Conservation (phyloP, 1,140 invertebrate genomes). For the Saxidomus purpurata region DNA sequence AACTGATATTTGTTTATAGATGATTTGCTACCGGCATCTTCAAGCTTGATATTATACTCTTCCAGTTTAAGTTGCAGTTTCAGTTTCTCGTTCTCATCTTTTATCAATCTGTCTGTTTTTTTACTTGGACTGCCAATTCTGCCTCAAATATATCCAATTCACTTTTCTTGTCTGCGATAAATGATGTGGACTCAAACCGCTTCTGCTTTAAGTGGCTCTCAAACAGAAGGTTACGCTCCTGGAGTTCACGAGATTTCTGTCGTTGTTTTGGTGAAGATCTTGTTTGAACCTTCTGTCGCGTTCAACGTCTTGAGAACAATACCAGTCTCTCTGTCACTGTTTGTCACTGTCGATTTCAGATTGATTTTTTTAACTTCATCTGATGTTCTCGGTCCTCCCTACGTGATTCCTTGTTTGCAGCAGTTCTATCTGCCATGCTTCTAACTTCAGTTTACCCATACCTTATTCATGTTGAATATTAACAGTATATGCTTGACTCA, state of each 20-base stretch:
- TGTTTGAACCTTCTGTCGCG: background rate
- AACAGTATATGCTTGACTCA: background rate
- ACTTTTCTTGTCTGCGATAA: background rate
- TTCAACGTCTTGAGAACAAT: background rate
- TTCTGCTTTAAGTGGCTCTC: background rate
- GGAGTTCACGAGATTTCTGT: background rate
- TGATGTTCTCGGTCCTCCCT: background rate
- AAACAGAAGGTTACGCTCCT: background rate
- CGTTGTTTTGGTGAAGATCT: background rate
- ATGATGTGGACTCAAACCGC: background rate
- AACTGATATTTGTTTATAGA: background rate
- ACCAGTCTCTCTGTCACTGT: conserved; percentile 14
- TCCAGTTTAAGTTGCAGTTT: background rate
- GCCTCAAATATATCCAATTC: background rate
- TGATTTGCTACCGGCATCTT: background rate
- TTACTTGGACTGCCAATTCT: background rate
- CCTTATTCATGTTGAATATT: background rate
- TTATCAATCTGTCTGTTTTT: background rate
- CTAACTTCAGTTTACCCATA: background rate
- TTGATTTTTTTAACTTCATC: background rate
- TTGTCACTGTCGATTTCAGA: background rate
- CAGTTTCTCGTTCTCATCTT: conserved; percentile 9
- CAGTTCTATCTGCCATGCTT: background rate
- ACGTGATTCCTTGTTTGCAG: background rate
- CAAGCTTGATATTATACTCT: background rate